Evolutionary conservation across 2,113 vertebrate genomes (phyloP).

Genomic region (Ptilorrhoa leucosticta): DNA sequence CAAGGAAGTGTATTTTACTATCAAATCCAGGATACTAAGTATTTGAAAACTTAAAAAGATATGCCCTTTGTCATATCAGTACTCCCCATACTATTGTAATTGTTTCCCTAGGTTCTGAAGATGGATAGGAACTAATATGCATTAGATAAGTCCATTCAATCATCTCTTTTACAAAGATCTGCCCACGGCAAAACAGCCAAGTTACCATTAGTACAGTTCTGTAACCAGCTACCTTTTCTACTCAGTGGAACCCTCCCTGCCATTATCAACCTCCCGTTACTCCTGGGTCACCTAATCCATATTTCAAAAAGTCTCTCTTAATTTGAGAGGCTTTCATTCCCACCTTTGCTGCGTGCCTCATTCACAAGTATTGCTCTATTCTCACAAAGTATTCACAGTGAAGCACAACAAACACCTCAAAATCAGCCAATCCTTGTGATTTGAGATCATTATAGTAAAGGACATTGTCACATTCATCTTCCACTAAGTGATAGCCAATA

Average conservation of each 20-base stretch:
- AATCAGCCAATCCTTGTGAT: neutral
- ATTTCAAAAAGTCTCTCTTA: neutral
- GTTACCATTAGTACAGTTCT: neutral
- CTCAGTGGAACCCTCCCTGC: rapidly evolving
- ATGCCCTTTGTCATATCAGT: neutral
- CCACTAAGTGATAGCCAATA: neutral
- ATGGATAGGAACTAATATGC: neutral
- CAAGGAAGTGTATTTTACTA: neutral
- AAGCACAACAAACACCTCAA: neutral
- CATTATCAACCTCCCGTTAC: neutral
- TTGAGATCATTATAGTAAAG: neutral
- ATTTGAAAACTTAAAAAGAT: neutral
- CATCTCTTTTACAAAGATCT: neutral
- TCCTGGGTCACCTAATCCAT: neutral
- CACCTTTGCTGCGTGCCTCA: neutral
- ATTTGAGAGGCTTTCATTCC: neutral
- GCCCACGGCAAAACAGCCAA: neutral
- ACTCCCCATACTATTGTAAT: neutral
- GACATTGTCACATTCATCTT: neutral
- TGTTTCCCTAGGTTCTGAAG: neutral
- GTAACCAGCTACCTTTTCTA: neutral
- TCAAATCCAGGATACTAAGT: neutral
- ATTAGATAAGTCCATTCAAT: neutral
- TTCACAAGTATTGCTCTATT: neutral
- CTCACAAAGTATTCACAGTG: neutral